A percentile compares a stretch with the other conserved stretches of the same genome.
phyloP scores from a whole-genome alignment of 2,797 vertebrate genomes.

The Sebastes oblongus region DNA sequence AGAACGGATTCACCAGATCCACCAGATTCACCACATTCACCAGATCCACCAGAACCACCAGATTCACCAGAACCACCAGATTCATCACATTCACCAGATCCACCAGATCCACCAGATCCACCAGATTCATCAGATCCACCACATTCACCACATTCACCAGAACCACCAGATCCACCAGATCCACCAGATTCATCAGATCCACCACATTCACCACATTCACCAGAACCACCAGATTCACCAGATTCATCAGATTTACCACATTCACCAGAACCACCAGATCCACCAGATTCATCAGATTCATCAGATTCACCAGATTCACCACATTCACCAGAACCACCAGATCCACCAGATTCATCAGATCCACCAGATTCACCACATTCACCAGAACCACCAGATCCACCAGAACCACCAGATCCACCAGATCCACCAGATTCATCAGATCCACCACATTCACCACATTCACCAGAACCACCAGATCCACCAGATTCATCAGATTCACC shows the following conservation, averaged over 20 bases:
- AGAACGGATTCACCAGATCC: background rate
- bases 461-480: background rate
- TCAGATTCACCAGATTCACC: fast-evolving
- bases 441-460: background rate
- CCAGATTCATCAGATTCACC: background rate
- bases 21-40: fast-evolving
- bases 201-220: no score
- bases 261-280: no score
- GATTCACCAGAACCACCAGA: background rate
- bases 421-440: fast-evolving
- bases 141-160: no score
- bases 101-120: background rate
- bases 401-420: fast-evolving
- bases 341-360: fast-evolving
- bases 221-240: no score
- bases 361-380: no score
- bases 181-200: fast-evolving
- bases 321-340: fast-evolving
- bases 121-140: fast-evolving
- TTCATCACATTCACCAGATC: background rate
- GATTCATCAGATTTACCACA: no score
- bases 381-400: no score
- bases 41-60: no score
- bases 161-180: fast-evolving
- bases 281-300: no score